A percentile compares a stretch with the other conserved stretches of the same genome.
phyloP scores from a whole-genome alignment of 1,140 invertebrate species.

The Oryctes rhinoceros region DNA sequence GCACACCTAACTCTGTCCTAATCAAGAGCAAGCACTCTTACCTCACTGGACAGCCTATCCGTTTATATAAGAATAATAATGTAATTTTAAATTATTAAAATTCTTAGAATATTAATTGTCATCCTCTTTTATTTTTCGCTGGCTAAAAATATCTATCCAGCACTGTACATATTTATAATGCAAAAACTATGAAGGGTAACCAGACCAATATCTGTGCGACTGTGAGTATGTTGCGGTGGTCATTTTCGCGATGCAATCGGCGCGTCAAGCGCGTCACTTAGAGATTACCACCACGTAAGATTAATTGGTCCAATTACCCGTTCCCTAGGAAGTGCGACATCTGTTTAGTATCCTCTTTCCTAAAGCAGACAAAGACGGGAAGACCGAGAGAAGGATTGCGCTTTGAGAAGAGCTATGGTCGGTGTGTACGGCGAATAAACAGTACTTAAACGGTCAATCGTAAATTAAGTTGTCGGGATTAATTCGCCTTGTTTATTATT shows the following conservation, averaged over 20 bases:
- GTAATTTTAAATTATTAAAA: too few relatives aligned
- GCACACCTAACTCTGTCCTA: too few relatives aligned
- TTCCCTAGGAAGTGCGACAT: slow-evolving; percentile 12
- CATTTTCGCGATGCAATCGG: slow-evolving; percentile 31
- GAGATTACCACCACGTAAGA: slow-evolving; percentile 37
- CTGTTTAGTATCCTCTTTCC: slow-evolving; percentile 12
- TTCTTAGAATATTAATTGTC: too few relatives aligned
- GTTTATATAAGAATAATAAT: too few relatives aligned
- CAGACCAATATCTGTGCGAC: background rate
- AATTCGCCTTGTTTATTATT: slow-evolving; percentile 11
- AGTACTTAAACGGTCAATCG: slow-evolving; percentile 9
- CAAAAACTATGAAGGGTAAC: background rate
- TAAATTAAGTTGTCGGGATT: slow-evolving; percentile 12
- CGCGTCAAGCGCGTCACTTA: slow-evolving; percentile 35
- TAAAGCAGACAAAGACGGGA: background rate
- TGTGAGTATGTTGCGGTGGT: slow-evolving; percentile 6
- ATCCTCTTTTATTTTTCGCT: too few relatives aligned
- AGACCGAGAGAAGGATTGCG: background rate
- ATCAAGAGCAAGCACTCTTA: too few relatives aligned
- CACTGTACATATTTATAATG: too few relatives aligned
- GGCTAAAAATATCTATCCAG: too few relatives aligned
- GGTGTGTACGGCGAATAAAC: slow-evolving; percentile 1
- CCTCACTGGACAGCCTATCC: too few relatives aligned
- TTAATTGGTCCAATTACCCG: slow-evolving; percentile 40
- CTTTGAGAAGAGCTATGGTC: background rate